These are phyloP conservation scores for Channa argus DNA, from an alignment of 2,113 vertebrate genomes.

Conservation along the genomic window DNA sequence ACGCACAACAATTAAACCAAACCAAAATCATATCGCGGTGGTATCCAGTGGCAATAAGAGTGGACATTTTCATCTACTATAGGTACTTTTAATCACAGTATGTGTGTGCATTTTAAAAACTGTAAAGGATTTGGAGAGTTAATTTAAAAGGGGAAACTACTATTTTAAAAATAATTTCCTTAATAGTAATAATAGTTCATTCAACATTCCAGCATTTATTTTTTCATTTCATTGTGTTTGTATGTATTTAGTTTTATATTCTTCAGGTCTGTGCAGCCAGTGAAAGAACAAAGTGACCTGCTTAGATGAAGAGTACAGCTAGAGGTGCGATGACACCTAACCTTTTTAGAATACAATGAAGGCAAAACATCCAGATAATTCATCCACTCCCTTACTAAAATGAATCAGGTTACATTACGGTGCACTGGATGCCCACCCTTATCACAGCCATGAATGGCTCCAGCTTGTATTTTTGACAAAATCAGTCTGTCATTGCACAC, in stretches of 20 bases:
- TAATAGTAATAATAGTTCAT: too few species aligned
- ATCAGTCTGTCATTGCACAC: constrained; percentile 64
- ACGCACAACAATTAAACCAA: background rate
- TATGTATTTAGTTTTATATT: background rate
- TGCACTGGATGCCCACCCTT: constrained; percentile 52
- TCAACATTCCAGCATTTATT: background rate
- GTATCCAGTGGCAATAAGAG: background rate
- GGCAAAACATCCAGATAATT: constrained; percentile 66
- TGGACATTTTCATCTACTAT: too few species aligned
- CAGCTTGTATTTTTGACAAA: constrained; percentile 75
- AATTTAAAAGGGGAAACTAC: too few species aligned
- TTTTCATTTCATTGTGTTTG: background rate
- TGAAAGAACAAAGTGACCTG: constrained; percentile 70
- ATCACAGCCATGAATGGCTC: constrained; percentile 70
- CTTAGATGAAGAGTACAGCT: constrained; percentile 59
- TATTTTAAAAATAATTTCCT: too few species aligned
- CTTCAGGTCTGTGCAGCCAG: background rate
- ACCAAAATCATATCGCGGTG: background rate
- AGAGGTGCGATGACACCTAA: constrained; percentile 62
- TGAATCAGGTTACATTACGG: constrained; percentile 67
- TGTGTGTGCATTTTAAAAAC: background rate
- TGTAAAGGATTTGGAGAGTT: too few species aligned
- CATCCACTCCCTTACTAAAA: constrained; percentile 67
- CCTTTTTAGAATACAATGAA: constrained; percentile 58
- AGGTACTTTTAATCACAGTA: too few species aligned